Base-by-base conservation (phyloP, 2,888 invertebrate genomes). In the Frankliniella fusca region DNA sequence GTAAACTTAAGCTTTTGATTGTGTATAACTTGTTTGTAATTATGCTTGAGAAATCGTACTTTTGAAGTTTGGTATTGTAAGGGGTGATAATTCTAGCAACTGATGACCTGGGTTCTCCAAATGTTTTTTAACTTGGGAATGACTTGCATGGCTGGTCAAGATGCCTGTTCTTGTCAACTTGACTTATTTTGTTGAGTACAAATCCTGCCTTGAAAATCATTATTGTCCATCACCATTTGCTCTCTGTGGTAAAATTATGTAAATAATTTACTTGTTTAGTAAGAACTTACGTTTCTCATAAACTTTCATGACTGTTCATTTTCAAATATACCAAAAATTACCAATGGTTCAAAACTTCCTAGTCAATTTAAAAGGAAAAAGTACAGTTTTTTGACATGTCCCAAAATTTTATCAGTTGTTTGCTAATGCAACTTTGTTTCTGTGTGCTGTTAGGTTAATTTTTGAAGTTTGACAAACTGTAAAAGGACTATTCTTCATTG, bases 321-420 rank as follows among this genome's bases (percentile, higher is more conserved):
- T 76, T 76, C 70, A 23, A 23, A 8, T 76, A 76, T 76, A 27
- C 70, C 70, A 76, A 76, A 76, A 76, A 76, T 23, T 7, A 76
- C 70, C 70, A 9, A 76, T 76, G 23, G 70, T 76, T 76, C 70
- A 76, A 76, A 76, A 76, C 70, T 76, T 76, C 70, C 70, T 76
- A 76, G 70, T 76, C 70, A 76, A 23, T 76, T 76, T 76, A 27
- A 27, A 27, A 27, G 23, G 27, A 27, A 27, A 20, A 76, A 76
- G 27, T 76, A 76, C 23, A 27, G 70, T 27, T 27, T 76, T 76
- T 76, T 76, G 70, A 76, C 27, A 10, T 76, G 70, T 76, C 70
- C 27, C 27, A 12, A 76, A 76, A 76, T 76, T 76, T 27, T 27
- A 23, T 76, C 70, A 76, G 70, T 27, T 76, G 27, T 76, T 27